A percentile compares a stretch with the other conserved stretches of the same genome.
phyloP scores from a whole-genome alignment of 2,797 vertebrate genomes.

The Sebastes matsubarae region DNA sequence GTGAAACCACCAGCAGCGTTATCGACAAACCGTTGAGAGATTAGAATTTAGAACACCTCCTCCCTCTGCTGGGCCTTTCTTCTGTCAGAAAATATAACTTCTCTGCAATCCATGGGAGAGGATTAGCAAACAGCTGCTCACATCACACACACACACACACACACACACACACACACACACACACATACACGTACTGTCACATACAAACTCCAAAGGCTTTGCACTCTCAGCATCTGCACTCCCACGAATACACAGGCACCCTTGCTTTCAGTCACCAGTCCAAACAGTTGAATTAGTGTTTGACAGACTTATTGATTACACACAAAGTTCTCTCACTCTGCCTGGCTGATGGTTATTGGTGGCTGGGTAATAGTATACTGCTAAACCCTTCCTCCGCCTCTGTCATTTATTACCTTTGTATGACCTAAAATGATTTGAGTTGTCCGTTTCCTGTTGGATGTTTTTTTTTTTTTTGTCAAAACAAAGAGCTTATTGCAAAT shows the following conservation, averaged over 20 bases:
- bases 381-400: no score
- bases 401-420: no score
- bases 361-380: not conserved
- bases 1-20: constrained; percentile 39
- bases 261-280: not conserved
- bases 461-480: not conserved
- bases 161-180: not conserved
- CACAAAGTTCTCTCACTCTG: not conserved
- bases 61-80: constrained; percentile 43
- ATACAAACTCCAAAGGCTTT: not conserved
- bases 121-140: constrained; percentile 37
- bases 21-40: constrained; percentile 63
- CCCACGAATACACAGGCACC: not conserved
- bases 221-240: constrained; percentile 3
- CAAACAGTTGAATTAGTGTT: constrained; percentile 6
- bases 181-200: not conserved
- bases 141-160: not conserved
- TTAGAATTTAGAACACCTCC: constrained; percentile 60
- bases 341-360: not conserved
- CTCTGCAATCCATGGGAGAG: constrained; percentile 25
- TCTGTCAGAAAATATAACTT: constrained; percentile 51
- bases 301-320: constrained; percentile 36
- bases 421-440: no score
- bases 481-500: not conserved
- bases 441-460: no score